Conservation (phyloP, 2,797 vertebrate genomes). For the Lacerta bilineata region DNA sequence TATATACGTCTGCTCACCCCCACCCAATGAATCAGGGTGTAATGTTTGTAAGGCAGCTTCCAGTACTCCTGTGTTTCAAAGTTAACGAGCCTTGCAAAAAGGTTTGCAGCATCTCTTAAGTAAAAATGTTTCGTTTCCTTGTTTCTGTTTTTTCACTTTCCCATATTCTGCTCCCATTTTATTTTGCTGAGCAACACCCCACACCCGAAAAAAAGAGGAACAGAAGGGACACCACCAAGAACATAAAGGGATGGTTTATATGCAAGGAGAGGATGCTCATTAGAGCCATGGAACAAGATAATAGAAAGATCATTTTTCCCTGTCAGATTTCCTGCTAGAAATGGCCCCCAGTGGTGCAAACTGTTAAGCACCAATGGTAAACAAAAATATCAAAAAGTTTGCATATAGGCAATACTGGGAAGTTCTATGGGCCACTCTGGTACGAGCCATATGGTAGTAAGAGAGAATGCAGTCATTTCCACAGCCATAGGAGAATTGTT, state of each 20-base stretch:
- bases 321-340: slow-evolving; percentile 15
- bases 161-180: not conserved
- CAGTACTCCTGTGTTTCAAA: not conserved
- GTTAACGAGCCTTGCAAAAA: slow-evolving; percentile 20
- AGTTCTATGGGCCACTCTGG: not conserved
- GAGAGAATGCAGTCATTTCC: slow-evolving; percentile 50
- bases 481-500: slow-evolving; percentile 44
- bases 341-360: not conserved
- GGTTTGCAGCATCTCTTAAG: not conserved
- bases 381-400: not conserved
- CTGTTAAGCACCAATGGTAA: not conserved
- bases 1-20: not conserved
- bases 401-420: slow-evolving; percentile 13
- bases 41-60: not conserved
- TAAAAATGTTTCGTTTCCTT: not conserved
- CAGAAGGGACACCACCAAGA: not conserved
- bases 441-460: slow-evolving; percentile 28
- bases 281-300: not conserved
- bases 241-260: slow-evolving; percentile 5
- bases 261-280: not conserved
- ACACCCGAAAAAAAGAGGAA: not conserved
- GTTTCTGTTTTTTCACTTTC: not conserved
- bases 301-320: accelerated
- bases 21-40: not conserved
- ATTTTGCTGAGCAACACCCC: slow-evolving; percentile 7